Evolutionary conservation across 1,140 invertebrate genomes (phyloP), one percentile per base, ranked within the genome.

Genomic region (Tetramorium simillimum): DNA sequence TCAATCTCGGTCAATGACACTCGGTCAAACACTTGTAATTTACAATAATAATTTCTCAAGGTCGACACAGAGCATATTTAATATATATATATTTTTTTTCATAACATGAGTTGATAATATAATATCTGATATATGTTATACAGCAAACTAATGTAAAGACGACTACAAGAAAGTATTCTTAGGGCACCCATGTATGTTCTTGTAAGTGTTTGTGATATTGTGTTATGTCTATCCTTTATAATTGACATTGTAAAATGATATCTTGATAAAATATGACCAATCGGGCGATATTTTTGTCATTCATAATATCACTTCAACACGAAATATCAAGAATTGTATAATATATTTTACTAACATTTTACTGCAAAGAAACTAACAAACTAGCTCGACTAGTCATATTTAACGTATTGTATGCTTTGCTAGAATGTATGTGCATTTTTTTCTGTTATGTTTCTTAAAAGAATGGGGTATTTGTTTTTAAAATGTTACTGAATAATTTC

Each of bases 81-180:
- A 62, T 6, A 18, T 6, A 51, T 16, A 4, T 51, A 14, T 51
- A 12, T 18, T 40, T 82, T n/a, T 53, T 40, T 56, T 75, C 14
- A 18, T 28, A 60, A 82, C n/a, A 75, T 33, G 16, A 81, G 28
- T 72, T 40, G 37, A 77, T 85, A 85, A 85, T 85, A 21, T 78
- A 77, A 85, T 43, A 67, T 65, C 12, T 78, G 16, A 53, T 85
- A 85, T 93, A 92, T 94, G 93, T 95, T 93, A 92, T 93, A 92
- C 93, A 94, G 93, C 94, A 95, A 94, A 93, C 94, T 94, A 93
- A 94, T 94, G 93, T 95, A 95, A 94, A 91, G 91, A 86, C 89
- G 94, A 88, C 90, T 92, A 90, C 92, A 91, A 94, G 88, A 92
- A 93, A 94, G 88, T 92, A 94, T 92, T 85, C 90, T 92, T 93